A percentile compares a stretch with the other conserved stretches of the same genome.
Evolutionary conservation across 2,888 invertebrate genomes (phyloP).

Genomic region (Microchrysa polita): DNA sequence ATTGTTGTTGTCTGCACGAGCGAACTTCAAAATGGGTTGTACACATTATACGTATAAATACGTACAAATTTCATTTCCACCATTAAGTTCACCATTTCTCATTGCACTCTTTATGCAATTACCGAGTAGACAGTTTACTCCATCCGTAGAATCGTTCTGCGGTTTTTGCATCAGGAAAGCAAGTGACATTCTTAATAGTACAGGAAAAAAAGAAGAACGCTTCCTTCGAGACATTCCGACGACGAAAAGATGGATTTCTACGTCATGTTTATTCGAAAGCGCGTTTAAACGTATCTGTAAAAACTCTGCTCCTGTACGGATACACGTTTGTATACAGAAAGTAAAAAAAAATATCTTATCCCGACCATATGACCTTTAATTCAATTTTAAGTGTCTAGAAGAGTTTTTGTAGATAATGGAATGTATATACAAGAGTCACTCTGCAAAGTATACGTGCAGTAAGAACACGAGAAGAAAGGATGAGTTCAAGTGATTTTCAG

Average conservation of each 20-base stretch:
- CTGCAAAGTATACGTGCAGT: too few species aligned
- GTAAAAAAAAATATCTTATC: background rate
- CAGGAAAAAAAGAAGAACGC: slow-evolving; percentile 9
- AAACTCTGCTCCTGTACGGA: background rate
- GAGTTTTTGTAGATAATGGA: slow-evolving; percentile 23
- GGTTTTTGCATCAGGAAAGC: background rate
- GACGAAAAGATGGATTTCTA: background rate
- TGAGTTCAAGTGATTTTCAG: slow-evolving; percentile 27
- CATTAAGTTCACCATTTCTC: background rate
- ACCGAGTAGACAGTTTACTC: background rate
- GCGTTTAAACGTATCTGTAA: too few species aligned
- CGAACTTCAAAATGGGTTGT: background rate
- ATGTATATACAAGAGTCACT: background rate
- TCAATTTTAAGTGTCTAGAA: slow-evolving; percentile 36
- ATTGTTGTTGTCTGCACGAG: too few species aligned
- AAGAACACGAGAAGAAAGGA: background rate
- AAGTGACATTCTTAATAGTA: slow-evolving; percentile 22
- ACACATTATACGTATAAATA: too few species aligned
- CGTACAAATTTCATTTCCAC: background rate
- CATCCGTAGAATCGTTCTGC: background rate
- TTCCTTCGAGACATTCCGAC: background rate
- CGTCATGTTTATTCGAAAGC: too few species aligned
- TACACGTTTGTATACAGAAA: background rate
- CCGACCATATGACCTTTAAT: slow-evolving; percentile 38
- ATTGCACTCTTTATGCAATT: slow-evolving; percentile 1